Evolutionary conservation across 2,113 vertebrate species (phyloP).

Genomic region (Pholis gunnellus): DNA sequence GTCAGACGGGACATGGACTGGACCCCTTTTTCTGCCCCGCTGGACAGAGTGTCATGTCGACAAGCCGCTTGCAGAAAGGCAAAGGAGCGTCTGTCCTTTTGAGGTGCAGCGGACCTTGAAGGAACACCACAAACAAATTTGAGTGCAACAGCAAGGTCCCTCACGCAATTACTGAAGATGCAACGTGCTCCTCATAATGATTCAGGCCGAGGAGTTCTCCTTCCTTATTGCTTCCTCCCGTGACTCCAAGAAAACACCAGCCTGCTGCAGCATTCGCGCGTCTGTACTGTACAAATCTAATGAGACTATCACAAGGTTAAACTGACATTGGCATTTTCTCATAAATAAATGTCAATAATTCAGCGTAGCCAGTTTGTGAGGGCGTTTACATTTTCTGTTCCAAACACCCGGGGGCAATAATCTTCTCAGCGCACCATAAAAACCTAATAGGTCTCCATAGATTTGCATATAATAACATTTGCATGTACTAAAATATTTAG

Average conservation of each 20-base stretch:
- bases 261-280: slow-evolving; percentile 5
- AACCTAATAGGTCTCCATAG: slow-evolving; percentile 33
- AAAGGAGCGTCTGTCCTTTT: slow-evolving; percentile 67
- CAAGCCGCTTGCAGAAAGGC: slow-evolving; percentile 63
- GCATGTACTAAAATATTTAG: slow-evolving; percentile 49
- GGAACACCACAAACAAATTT: slow-evolving; percentile 74
- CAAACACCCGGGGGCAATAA: slow-evolving; percentile 44
- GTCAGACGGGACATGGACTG: slow-evolving; percentile 63
- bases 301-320: slow-evolving; percentile 11
- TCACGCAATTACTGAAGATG: slow-evolving; percentile 53
- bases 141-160: slow-evolving; percentile 55
- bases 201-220: slow-evolving; percentile 32
- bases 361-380: slow-evolving; percentile 20
- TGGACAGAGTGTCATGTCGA: slow-evolving; percentile 72
- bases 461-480: slow-evolving; percentile 61
- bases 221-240: slow-evolving; percentile 13
- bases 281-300: background rate
- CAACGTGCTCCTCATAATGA: slow-evolving; percentile 56
- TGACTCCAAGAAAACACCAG: slow-evolving; percentile 17
- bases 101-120: slow-evolving; percentile 74
- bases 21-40: slow-evolving; percentile 72
- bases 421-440: slow-evolving; percentile 38
- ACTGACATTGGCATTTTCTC: slow-evolving; percentile 19
- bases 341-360: slow-evolving; percentile 34
- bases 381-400: slow-evolving; percentile 23